Evolutionary conservation across 2,888 invertebrate species (phyloP).

Genomic region (Leptarthrus brevirostris): DNA sequence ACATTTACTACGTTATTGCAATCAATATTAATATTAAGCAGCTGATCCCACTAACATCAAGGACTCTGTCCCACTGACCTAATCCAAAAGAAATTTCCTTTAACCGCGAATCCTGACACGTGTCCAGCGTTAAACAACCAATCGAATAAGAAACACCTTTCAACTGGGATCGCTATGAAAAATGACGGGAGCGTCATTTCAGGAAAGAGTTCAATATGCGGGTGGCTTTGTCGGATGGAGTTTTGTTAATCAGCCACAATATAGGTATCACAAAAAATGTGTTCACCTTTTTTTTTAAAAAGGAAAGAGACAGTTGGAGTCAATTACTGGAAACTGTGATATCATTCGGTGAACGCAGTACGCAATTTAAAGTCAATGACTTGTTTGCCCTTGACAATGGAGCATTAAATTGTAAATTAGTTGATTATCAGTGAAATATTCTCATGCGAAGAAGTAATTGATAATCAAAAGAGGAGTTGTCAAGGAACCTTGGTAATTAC

Average conservation of each 20-base stretch:
- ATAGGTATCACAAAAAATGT: not conserved
- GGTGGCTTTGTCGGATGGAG: slow-evolving; percentile 12
- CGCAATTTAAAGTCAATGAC: slow-evolving; percentile 6
- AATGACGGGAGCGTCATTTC: not conserved
- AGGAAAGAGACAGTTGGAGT: not conserved
- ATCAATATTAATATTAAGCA: not conserved
- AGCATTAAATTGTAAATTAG: not conserved
- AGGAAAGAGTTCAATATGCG: slow-evolving; percentile 28
- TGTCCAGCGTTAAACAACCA: not conserved
- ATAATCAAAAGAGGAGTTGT: too few species aligned
- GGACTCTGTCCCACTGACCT: slow-evolving; percentile 20
- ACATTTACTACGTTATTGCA: not conserved
- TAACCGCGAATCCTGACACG: not conserved
- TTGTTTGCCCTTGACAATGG: slow-evolving; percentile 28
- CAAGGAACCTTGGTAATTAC: too few species aligned
- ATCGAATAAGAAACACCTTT: slow-evolving; percentile 34
- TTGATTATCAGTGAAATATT: not conserved
- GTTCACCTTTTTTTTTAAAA: not conserved
- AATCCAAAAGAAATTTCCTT: not conserved
- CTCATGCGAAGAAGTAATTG: too few species aligned
- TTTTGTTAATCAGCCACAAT: not conserved
- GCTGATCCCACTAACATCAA: not conserved
- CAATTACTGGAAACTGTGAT: slow-evolving; percentile 1
- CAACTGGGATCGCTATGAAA: not conserved
- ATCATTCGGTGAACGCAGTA: slow-evolving; percentile 1